These are phyloP conservation scores for Streblospio benedicti DNA, from an alignment of 1,140 invertebrate genomes.

Conservation along the genomic window DNA sequence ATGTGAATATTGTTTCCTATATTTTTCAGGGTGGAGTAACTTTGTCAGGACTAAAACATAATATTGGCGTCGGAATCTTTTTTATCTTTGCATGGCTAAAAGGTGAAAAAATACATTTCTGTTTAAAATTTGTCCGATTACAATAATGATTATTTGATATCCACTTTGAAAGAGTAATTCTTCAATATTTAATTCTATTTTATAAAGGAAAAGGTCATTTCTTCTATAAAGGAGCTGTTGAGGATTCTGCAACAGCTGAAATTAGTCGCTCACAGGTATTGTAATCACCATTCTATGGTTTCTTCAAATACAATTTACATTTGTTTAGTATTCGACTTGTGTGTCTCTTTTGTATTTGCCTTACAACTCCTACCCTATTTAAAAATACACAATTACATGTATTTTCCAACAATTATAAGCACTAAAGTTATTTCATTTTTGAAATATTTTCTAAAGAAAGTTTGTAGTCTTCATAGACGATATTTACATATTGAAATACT, in stretches of 20 bases:
- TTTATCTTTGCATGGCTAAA: conserved; percentile 63
- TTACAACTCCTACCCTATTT: background rate
- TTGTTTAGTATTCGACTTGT: background rate
- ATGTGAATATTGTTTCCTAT: background rate
- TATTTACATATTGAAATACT: background rate
- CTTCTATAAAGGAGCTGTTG: conserved; percentile 56
- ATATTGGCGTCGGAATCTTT: conserved; percentile 57
- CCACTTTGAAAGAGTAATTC: background rate
- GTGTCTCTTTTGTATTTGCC: background rate
- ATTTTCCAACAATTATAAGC: background rate
- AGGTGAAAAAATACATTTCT: conserved; percentile 38
- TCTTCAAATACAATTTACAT: background rate
- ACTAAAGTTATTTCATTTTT: background rate
- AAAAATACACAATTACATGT: background rate
- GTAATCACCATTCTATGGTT: background rate
- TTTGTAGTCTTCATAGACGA: background rate
- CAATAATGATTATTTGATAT: no score
- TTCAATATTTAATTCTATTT: background rate
- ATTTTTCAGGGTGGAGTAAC: conserved; percentile 52
- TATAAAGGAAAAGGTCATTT: conserved; percentile 54
- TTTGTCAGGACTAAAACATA: conserved; percentile 54
- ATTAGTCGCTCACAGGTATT: conserved; percentile 55
- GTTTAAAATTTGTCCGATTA: no score
- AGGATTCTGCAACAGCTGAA: conserved; percentile 67
- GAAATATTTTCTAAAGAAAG: background rate